phyloP scores from a whole-genome alignment of 1,140 invertebrate species.

The Drosophila kurseongensis region DNA sequence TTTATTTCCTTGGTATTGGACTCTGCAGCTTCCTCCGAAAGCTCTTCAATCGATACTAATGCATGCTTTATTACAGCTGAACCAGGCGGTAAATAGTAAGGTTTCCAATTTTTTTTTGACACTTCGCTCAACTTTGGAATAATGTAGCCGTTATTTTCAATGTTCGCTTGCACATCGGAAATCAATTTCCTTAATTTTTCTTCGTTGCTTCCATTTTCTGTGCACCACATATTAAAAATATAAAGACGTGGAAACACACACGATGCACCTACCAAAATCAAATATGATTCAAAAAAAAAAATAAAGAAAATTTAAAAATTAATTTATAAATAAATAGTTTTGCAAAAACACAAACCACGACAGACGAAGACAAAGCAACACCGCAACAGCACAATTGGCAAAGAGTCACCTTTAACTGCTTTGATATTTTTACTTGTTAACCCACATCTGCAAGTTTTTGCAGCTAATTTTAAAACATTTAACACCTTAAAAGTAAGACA shows the following conservation, averaged over 20 bases:
- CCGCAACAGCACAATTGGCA: background rate
- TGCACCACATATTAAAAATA: no score
- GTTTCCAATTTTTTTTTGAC: background rate
- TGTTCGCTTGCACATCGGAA: background rate
- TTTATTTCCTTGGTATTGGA: no score
- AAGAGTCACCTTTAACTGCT: background rate
- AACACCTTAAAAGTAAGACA: no score
- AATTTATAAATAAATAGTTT: background rate
- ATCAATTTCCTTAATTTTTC: no score
- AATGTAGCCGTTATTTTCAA: slow-evolving; percentile 1
- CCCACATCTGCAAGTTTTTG: background rate
- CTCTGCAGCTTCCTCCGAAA: no score
- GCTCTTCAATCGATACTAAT: no score
- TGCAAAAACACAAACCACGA: background rate
- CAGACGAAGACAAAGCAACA: slow-evolving; percentile 4
- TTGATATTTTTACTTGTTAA: background rate
- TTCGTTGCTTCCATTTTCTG: no score
- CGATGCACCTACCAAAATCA: slow-evolving; percentile 4
- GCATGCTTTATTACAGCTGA: no score
- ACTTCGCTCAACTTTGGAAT: no score
- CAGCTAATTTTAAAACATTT: no score
- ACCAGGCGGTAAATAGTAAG: no score
- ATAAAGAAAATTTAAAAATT: background rate
- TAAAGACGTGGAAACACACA: no score
- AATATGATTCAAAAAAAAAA: background rate